phyloP scores from a whole-genome alignment of 2,797 vertebrate genomes.

The Macroramphosus scolopax region DNA sequence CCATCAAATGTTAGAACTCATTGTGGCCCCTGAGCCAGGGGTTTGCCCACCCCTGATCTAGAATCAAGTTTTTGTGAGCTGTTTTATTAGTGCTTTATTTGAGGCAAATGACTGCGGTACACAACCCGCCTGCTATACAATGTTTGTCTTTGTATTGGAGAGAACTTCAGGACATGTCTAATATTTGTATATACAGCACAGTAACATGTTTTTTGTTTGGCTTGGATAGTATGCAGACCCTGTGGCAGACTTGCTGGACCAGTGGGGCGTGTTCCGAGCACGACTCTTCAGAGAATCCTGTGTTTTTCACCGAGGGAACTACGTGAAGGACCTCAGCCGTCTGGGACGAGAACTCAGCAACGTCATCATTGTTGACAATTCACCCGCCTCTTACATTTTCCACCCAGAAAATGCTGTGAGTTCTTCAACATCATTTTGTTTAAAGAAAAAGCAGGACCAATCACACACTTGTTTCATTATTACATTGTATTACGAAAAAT shows the following conservation, averaged over 20 bases:
- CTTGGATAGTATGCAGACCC: conserved; percentile 91
- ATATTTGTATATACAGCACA: not conserved
- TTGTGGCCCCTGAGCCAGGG: too few species aligned
- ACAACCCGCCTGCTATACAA: too few species aligned
- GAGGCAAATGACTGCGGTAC: not conserved
- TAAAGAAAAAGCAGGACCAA: too few species aligned
- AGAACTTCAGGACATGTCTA: conserved; percentile 38
- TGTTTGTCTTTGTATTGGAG: not conserved
- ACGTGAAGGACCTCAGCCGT: conserved; percentile 95
- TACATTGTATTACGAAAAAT: too few species aligned
- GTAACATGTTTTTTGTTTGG: conserved; percentile 11
- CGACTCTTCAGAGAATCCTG: conserved; percentile 96
- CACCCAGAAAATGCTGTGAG: conserved; percentile 98
- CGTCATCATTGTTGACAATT: conserved; percentile 96
- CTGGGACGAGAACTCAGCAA: conserved; percentile 93
- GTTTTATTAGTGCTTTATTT: too few species aligned
- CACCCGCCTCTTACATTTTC: conserved; percentile 97
- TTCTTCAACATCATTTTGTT: too few species aligned
- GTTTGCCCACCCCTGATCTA: too few species aligned
- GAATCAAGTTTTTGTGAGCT: too few species aligned
- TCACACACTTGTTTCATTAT: too few species aligned
- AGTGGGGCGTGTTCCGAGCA: conserved; percentile 93
- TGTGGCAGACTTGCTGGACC: conserved; percentile 94
- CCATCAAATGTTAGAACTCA: too few species aligned
- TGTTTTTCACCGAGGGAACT: conserved; percentile 96